Evolutionary conservation across 35 echinoderm and acorn worm genomes (phyloP).

Genomic region (Acanthaster planci): DNA sequence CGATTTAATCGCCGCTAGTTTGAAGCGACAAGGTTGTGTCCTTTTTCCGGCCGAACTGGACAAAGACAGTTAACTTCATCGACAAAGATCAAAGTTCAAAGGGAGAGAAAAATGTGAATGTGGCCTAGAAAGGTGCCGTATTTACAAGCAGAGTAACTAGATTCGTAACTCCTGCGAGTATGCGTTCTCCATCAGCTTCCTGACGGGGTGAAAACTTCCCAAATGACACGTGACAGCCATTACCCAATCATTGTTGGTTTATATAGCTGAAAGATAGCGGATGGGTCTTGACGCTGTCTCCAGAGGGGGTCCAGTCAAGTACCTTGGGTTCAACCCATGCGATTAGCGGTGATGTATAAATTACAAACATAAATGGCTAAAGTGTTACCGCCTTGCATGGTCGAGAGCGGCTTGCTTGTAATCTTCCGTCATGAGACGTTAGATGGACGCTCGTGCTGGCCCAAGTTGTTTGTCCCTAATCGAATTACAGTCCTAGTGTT

Average conservation of each 20-base stretch:
- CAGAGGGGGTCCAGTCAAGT: no score
- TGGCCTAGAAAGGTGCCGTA: no score
- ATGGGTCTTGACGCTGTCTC: no score
- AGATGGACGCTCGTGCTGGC: neutral
- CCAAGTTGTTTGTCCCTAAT: neutral
- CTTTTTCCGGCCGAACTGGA: neutral
- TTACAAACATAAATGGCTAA: neutral
- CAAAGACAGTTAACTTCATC: neutral
- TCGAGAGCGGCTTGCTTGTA: neutral
- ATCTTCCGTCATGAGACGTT: neutral
- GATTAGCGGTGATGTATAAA: constrained; percentile 15
- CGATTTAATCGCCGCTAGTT: constrained; percentile 9
- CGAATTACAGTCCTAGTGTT: no score
- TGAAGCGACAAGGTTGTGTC: neutral
- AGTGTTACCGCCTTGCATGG: constrained; percentile 18
- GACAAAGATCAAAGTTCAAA: neutral
- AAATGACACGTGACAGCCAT: constrained; percentile 3
- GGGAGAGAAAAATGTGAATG: no score
- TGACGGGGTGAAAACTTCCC: neutral
- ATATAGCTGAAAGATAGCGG: no score
- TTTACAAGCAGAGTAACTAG: no score
- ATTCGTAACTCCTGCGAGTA: no score
- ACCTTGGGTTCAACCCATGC: constrained; percentile 3
- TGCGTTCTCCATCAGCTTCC: no score
- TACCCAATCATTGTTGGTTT: neutral